These are phyloP conservation scores for Drosophila simulans DNA, from an alignment of 1,140 invertebrate species.

Conservation along the genomic window DNA sequence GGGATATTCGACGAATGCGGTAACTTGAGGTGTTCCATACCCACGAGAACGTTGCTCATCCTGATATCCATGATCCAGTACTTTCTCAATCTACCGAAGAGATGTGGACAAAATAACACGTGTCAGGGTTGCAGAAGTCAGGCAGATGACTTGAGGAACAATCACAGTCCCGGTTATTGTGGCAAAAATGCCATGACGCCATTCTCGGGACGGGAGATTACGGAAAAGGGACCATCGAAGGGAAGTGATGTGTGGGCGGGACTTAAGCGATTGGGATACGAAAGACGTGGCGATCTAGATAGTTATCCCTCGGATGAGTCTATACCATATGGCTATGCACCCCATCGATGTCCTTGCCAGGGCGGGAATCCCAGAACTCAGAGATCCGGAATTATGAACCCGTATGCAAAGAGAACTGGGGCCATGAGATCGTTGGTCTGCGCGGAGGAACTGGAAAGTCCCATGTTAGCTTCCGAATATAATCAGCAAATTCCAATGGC, in stretches of 20 bases:
- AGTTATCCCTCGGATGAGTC: slow-evolving; percentile 18
- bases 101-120: background rate
- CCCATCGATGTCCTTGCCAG: slow-evolving; percentile 21
- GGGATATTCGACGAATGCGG: slow-evolving; percentile 39
- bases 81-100: slow-evolving; percentile 25
- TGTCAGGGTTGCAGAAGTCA: background rate
- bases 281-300: background rate
- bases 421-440: slow-evolving; percentile 6
- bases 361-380: background rate
- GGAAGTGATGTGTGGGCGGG: background rate
- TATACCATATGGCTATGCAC: slow-evolving; percentile 33
- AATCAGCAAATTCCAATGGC: background rate
- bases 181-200: slow-evolving; percentile 2
- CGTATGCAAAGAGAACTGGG: background rate
- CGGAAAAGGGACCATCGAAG: background rate
- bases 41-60: slow-evolving; percentile 22
- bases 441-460: background rate
- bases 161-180: slow-evolving; percentile 30
- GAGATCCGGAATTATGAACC: background rate
- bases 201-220: background rate
- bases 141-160: background rate
- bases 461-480: background rate
- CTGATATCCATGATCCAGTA: slow-evolving; percentile 27
- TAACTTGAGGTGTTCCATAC: slow-evolving; percentile 30
- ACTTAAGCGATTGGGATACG: slow-evolving; percentile 17